These are phyloP conservation scores for Sebastes oblongus DNA, from an alignment of 2,797 vertebrate genomes.

Conservation along the genomic window DNA sequence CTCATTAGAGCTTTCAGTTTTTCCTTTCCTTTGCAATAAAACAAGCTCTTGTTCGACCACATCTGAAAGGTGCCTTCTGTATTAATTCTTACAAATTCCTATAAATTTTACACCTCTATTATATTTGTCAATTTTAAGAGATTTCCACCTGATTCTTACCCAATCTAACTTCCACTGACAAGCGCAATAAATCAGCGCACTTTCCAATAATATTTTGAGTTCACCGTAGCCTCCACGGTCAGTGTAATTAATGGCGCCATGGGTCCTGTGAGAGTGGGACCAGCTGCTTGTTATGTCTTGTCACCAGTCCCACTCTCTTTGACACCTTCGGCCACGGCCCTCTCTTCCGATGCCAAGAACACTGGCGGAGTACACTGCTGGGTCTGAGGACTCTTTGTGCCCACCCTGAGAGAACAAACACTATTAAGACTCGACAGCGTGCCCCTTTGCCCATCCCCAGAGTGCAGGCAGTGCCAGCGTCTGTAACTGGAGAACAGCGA, in stretches of 20 bases:
- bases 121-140: not conserved
- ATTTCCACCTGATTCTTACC: slow-evolving; percentile 1
- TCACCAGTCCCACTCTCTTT: slow-evolving; percentile 64
- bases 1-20: slow-evolving; percentile 8
- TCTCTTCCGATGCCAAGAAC: slow-evolving; percentile 75
- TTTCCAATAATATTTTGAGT: slow-evolving; percentile 42
- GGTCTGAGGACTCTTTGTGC: slow-evolving; percentile 69
- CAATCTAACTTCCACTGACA: slow-evolving; percentile 11
- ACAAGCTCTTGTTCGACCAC: not conserved
- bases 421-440: slow-evolving; percentile 57
- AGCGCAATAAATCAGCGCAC: slow-evolving; percentile 19
- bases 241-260: slow-evolving; percentile 73
- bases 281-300: slow-evolving; percentile 76
- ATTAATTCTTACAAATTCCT: slow-evolving; percentile 10
- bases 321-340: slow-evolving; percentile 69
- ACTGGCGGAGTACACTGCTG: slow-evolving; percentile 24
- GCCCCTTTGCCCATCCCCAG: slow-evolving; percentile 69
- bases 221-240: slow-evolving; percentile 11
- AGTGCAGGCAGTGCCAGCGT: slow-evolving; percentile 64
- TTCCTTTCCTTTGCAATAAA: slow-evolving; percentile 21
- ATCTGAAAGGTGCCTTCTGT: not conserved
- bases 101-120: not conserved
- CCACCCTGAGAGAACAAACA: slow-evolving; percentile 78
- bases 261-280: slow-evolving; percentile 65
- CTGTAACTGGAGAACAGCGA: slow-evolving; percentile 83